phyloP scores from a whole-genome alignment of 2,888 invertebrate species.

The Hedya salicella region DNA sequence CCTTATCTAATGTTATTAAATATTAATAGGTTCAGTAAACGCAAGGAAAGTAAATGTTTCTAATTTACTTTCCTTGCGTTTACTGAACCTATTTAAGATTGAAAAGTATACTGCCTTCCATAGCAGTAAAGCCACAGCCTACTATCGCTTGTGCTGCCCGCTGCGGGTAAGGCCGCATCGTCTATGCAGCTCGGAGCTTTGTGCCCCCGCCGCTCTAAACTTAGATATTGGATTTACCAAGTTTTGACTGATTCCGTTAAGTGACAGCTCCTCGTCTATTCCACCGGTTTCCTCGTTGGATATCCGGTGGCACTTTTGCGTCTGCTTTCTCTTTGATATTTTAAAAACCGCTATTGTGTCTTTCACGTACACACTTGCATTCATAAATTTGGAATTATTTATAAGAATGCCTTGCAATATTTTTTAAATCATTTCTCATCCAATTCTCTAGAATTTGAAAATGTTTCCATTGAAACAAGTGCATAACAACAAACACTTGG shows the following conservation, averaged over 20 bases:
- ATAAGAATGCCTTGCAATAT: neutral
- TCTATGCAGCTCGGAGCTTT: conserved; percentile 60
- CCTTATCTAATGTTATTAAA: too few species aligned
- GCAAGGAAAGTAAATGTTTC: too few species aligned
- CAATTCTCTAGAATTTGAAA: too few species aligned
- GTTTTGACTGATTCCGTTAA: conserved; percentile 74
- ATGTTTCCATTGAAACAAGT: too few species aligned
- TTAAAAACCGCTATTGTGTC: conserved; percentile 6
- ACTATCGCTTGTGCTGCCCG: neutral
- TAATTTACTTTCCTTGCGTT: too few species aligned
- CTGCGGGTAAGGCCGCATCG: conserved; percentile 41
- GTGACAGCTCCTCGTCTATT: conserved; percentile 63
- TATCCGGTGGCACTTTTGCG: conserved; percentile 40
- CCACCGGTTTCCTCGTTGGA: conserved; percentile 52
- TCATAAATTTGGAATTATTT: neutral
- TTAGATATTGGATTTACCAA: conserved; percentile 81
- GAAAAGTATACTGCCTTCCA: too few species aligned
- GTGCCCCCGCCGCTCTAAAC: conserved; percentile 67
- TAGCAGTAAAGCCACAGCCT: neutral
- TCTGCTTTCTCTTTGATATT: conserved; percentile 24
- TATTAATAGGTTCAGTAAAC: too few species aligned
- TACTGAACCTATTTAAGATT: too few species aligned
- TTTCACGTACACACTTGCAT: neutral
- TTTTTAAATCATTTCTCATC: too few species aligned
- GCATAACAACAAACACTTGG: too few species aligned